phyloP scores from a whole-genome alignment of 2,888 invertebrate species.

The Digitonthophagus gazella region DNA sequence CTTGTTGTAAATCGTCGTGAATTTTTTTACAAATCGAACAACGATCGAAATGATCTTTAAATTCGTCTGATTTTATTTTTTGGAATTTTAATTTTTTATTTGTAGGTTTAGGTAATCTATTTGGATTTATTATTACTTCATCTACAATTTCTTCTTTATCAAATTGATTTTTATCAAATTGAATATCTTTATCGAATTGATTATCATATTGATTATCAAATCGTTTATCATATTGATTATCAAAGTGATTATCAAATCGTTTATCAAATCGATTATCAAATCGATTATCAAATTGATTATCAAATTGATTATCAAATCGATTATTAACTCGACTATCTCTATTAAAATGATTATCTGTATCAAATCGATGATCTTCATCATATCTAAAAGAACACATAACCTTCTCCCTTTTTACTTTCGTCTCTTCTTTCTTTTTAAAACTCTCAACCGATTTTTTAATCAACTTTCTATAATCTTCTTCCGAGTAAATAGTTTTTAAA shows the following conservation, averaged over 20 bases:
- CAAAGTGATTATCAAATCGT: conserved; percentile 7
- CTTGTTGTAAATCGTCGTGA: neutral
- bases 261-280: neutral
- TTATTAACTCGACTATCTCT: no score
- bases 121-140: conserved; percentile 1
- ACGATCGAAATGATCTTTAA: neutral
- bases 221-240: conserved; percentile 4
- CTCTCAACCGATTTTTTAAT: conserved; percentile 13
- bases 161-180: neutral
- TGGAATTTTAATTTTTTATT: conserved; percentile 18
- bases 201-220: conserved; percentile 6
- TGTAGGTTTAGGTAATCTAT: conserved; percentile 19
- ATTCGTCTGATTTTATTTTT: conserved; percentile 1
- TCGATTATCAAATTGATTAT: no score
- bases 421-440: neutral
- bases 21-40: conserved; percentile 19
- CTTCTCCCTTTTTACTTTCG: neutral
- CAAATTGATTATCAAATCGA: no score
- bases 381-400: neutral
- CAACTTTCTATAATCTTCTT: conserved; percentile 24
- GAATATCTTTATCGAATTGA: conserved; percentile 6
- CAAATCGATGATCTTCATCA: conserved; percentile 4
- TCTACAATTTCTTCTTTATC: neutral
- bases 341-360: no score
- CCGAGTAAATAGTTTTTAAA: conserved; percentile 25